Percentiles rank a stretch among this genome's conserved stretches.
These are phyloP conservation scores for Sebastes trivittatus DNA, from an alignment of 2,797 vertebrate genomes.

Conservation along the genomic window DNA sequence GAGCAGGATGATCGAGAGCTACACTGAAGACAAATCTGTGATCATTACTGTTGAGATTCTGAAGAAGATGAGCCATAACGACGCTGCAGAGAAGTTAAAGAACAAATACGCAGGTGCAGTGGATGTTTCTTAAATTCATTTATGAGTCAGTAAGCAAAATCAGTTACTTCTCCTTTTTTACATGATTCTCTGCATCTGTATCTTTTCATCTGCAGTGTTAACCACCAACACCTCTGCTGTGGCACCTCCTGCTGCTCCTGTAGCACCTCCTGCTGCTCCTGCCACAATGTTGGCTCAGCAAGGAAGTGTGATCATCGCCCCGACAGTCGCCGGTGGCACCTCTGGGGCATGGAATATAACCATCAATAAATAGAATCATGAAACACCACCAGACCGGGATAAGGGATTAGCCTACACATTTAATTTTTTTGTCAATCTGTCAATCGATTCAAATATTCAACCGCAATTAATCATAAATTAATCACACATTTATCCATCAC, in stretches of 20 bases:
- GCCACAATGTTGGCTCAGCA: neutral
- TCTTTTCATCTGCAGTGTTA: neutral
- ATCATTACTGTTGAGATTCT: neutral
- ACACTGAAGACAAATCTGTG: neutral
- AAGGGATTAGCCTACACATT: neutral
- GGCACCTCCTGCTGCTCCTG: too few relatives aligned
- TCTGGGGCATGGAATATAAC: neutral
- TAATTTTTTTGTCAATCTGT: neutral
- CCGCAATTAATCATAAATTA: too few relatives aligned
- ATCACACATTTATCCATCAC: too few relatives aligned
- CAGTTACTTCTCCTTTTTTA: neutral
- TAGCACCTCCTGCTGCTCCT: neutral
- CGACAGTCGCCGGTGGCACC: accelerated
- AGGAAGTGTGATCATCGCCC: neutral
- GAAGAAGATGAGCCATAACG: neutral
- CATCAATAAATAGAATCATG: neutral
- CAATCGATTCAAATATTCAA: too few relatives aligned
- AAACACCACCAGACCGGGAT: neutral
- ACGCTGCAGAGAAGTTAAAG: neutral
- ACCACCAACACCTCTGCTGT: neutral
- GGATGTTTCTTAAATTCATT: neutral
- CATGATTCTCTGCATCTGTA: neutral
- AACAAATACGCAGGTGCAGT: neutral
- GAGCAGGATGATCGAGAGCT: neutral
- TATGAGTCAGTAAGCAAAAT: neutral